Evolutionary conservation across 2,113 vertebrate species (phyloP), one percentile per base, ranked within the genome.

Genomic region (Atrichornis clamosus): DNA sequence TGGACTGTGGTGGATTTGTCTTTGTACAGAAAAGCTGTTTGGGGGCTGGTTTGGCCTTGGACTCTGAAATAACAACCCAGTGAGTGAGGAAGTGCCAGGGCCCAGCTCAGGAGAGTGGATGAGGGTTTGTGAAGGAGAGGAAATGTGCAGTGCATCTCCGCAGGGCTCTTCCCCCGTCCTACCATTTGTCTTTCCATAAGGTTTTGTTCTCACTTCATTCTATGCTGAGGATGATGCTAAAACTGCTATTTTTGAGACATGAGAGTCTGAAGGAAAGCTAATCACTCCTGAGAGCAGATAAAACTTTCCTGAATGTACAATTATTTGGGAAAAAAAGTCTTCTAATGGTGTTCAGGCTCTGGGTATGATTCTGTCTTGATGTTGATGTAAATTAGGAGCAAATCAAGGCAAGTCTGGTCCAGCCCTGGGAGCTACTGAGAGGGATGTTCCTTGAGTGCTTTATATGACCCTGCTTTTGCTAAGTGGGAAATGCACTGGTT

Each of bases 141-240:
- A 15, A 22, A 47, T 8, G 8, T 52, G 22, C 49, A 24, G 0
- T 0, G 0, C 12, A 5, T 24, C 70, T 52, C 46, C 3, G 28
- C 9, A 55, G 49, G 10, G 17, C 56, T 63, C 27, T 50, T 53
- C 74, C 73, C 41, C 81, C 0, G 0, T 10, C 52, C 35, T 28
- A 76, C 41, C 39, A 4, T 32, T 79, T 67, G 28, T 52, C 59
- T 59, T 62, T 4, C 69, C 47, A 30, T 2, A 62, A 72, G 62
- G 65, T 26, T 92, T 82, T 84, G 33, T 80, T 93, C 93, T 89
- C 46, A 4, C 82, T 76, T 70, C 50, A 3, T 28, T 60, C 20
- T 13, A 0, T 81, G 50, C 73, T 63, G 32, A 83, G 30, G 28
- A 21, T 80, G 68, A 53, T 75, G 59, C n/a, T 70, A 52, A 73